Base-by-base conservation (phyloP, 2,113 vertebrate species). In the Mellivora capensis region DNA sequence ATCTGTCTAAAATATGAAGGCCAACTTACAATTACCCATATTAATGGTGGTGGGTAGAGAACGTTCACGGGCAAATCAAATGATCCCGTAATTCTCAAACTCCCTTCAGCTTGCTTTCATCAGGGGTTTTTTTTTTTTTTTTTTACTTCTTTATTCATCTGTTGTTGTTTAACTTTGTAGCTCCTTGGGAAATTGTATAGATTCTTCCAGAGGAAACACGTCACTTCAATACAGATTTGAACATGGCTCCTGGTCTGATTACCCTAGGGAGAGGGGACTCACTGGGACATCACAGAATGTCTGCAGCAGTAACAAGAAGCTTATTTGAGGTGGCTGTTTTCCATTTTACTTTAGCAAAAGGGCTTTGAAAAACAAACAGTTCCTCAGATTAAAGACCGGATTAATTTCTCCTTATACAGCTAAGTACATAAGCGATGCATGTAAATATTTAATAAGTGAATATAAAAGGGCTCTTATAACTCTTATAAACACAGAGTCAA, bases 361-460 rank as follows among this genome's bases (percentile, higher is more conserved):
- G 23, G 59, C 93, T 97, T 97, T 97, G 96, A 98, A 98, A 98
- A 93, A 93, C 90, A 97, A 97, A 98, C 96, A 97, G 69, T 88
- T 71, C 49, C 71, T 94, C 79, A 84, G 91, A 96, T 98, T 98
- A 95, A 98, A 98, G 98, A 98, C 44, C 93, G 96, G 97, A 94
- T 96, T 98, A 95, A 97, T 86, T 97, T 95, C 97, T 94, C 92
- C 89, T 96, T 97, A 67, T 96, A 77, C 86, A 97, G 76, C 96
- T 98, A 97, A 97, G 95, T 94, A 91, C 91, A 92, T 86, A 95
- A 98, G 94, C 80, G 96, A 97, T 96, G 71, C 94, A 94, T 98
- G 97, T 98, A 99, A 98, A 98, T 98, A 98, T 98, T 98, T 98
- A 97, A 97, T 98, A 98, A 98, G 97, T 98, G 98, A 95, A 74